A percentile compares a stretch with the other conserved stretches of the same genome.
Conservation (phyloP, 2,113 vertebrate species). For the Chaetops frenatus region DNA sequence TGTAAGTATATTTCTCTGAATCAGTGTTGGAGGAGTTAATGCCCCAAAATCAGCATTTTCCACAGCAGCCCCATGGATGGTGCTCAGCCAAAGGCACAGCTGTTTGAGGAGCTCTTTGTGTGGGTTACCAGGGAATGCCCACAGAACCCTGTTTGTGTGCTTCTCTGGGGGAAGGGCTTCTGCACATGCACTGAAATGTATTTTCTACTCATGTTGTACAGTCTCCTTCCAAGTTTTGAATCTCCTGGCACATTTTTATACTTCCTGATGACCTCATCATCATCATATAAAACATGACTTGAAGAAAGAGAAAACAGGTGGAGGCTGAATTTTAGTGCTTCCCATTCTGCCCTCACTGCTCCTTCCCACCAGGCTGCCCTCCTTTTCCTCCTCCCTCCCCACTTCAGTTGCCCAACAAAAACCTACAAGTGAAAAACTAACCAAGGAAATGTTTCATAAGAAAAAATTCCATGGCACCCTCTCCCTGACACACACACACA, state of each 20-base stretch:
- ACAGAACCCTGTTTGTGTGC: conserved; percentile 32
- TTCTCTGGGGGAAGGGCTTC: not conserved
- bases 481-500: not conserved
- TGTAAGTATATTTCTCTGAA: not conserved
- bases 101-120: conserved; percentile 53
- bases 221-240: conserved; percentile 34
- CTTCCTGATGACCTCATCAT: conserved; percentile 22
- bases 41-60: not conserved
- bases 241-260: conserved; percentile 14
- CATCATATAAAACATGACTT: conserved; percentile 12
- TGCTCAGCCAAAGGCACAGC: conserved; percentile 19
- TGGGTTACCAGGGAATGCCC: conserved; percentile 18
- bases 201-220: conserved; percentile 21
- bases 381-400: not conserved
- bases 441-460: not conserved
- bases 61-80: not conserved
- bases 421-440: conserved; percentile 12
- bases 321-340: not conserved
- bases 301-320: conserved; percentile 33
- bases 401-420: not conserved
- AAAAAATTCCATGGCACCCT: not conserved
- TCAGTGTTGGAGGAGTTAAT: not conserved
- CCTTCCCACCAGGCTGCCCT: not conserved
- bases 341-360: not conserved
- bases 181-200: not conserved